Conservation (phyloP, 2,888 invertebrate genomes). For the Theretra japonica region DNA sequence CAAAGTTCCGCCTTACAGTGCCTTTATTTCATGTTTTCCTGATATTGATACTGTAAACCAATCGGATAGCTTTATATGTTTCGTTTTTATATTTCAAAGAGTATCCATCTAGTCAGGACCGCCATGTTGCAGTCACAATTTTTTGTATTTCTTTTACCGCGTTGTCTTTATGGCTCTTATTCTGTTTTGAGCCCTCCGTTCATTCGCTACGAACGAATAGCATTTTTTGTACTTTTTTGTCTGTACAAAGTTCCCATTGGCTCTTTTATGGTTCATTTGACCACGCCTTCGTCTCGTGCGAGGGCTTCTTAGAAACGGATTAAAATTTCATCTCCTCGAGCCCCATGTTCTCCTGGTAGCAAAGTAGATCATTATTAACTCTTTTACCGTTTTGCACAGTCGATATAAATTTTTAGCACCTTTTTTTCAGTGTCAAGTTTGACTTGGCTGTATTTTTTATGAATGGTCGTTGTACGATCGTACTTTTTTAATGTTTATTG, state of each 20-base stretch:
- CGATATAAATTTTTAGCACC: background rate
- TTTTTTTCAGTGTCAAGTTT: too few relatives aligned
- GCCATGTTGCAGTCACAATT: background rate
- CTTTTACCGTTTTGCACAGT: slow-evolving; percentile 46
- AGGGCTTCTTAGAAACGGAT: slow-evolving; percentile 31
- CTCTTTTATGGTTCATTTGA: slow-evolving; percentile 17
- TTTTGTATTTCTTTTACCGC: slow-evolving; percentile 11
- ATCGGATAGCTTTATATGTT: background rate
- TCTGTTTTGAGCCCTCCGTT: background rate
- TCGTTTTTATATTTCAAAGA: background rate
- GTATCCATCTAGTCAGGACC: too few relatives aligned
- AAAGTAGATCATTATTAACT: slow-evolving; percentile 65
- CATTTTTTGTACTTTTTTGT: slow-evolving; percentile 11
- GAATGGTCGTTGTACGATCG: too few relatives aligned
- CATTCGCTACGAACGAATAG: background rate
- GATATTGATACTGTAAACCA: background rate
- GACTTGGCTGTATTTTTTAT: too few relatives aligned
- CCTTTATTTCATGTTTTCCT: background rate
- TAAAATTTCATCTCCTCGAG: slow-evolving; percentile 12
- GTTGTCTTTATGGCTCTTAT: background rate
- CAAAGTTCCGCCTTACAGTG: background rate
- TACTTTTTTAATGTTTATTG: background rate
- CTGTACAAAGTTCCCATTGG: slow-evolving; percentile 11
- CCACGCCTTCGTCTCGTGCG: slow-evolving; percentile 18
- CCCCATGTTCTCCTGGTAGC: slow-evolving; percentile 63